Evolutionary conservation across 2,888 invertebrate species (phyloP).

Genomic region (Eristalis arbustorum): DNA sequence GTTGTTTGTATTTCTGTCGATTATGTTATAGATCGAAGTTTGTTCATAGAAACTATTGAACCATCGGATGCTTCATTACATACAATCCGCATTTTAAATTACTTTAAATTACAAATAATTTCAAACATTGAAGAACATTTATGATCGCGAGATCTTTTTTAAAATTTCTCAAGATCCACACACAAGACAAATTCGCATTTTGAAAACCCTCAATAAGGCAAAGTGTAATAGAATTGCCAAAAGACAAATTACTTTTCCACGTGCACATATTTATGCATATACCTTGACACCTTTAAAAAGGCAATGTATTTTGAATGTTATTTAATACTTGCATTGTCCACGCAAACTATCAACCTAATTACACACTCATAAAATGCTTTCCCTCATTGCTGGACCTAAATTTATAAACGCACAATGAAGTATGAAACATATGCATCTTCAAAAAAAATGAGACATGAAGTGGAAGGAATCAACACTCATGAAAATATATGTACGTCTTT

Average conservation of each 20-base stretch:
- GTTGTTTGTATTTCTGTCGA: no score
- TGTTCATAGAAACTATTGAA: no score
- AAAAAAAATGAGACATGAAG: not conserved
- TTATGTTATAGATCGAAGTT: no score
- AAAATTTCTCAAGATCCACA: not conserved
- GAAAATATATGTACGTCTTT: constrained; percentile 33
- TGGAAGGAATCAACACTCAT: constrained; percentile 13
- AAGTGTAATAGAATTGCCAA: not conserved
- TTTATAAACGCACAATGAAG: not conserved
- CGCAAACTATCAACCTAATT: not conserved
- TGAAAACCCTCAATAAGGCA: not conserved
- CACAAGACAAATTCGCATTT: not conserved
- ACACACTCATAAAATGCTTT: not conserved
- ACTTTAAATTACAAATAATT: no score
- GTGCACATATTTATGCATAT: not conserved
- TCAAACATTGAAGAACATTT: no score
- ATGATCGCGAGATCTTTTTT: no score
- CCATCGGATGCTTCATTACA: no score
- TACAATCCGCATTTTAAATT: no score
- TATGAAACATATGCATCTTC: not conserved
- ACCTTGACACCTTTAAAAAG: not conserved
- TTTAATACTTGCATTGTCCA: not conserved
- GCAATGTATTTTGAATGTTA: not conserved
- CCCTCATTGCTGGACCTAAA: not conserved
- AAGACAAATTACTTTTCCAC: not conserved